Evolutionary conservation across 2,113 vertebrate species (phyloP), one percentile per base, ranked within the genome.

Genomic region (Murina feae): DNA sequence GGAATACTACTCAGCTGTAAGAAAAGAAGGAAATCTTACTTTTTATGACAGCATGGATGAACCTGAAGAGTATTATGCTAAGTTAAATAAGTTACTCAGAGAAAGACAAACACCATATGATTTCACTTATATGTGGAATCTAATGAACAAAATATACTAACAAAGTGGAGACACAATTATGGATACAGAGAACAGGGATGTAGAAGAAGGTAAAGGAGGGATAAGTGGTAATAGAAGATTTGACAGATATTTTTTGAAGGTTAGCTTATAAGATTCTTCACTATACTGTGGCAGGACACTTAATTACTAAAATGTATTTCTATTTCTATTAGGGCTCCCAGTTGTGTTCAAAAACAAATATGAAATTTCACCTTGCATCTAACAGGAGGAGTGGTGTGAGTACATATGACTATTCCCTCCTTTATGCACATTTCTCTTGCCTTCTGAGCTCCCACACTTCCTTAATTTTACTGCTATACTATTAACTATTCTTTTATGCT

Each of bases 311-410:
- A 79, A 55, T 28, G 9, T 37, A 25, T 16, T 72, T 17, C 10
- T 63, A 89, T 72, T 30, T 39, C 3, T 18, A 53, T 79, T 63
- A 30, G 2, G 6, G 5, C 5, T 23, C 23, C 18, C 13, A 17
- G 2, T 69, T 35, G 17, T 47, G 21, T 16, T 10, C 49, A 63
- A 42, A 42, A 8, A 79, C 14, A 55, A 37, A 86, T 1, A 30
- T n/a, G 30, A 37, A 1, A 30, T 18, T 11, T 84, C 75, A 44
- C 1, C 51, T 18, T 37, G 65, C 17, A 18, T 44, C 35, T 86
- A 23, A n/a, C 3, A 37, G 6, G 23, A 5, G 17, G 10, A 10
- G 1, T 37, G 5, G 0, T 51, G 30, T 30, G n/a, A 35, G 30
- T 42, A 42, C 37, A 53, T 44, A 4, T n/a, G 4, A 7, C 42